Base-by-base conservation (phyloP, 2,113 vertebrate genomes). In the Sapayoa aenigma region DNA sequence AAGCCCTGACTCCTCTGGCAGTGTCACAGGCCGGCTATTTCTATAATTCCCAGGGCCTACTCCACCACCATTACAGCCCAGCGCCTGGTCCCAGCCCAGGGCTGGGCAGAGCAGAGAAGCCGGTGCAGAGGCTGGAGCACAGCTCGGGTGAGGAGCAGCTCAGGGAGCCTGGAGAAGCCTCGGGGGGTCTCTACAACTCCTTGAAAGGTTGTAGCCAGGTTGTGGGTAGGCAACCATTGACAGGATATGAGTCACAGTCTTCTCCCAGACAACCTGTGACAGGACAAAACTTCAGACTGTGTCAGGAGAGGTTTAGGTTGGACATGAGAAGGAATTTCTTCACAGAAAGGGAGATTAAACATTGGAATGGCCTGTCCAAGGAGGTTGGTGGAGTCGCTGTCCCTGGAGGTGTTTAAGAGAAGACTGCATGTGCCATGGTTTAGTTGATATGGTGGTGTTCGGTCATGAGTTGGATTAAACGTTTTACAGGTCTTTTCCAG, bases 41-140 rank as follows among this genome's bases (percentile, higher is more conserved):
- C 46, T 20, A 5, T 31, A 30, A 0, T n/a, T 18, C 35, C 39
- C 44, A 21, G 6, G 41, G 21, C 74, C 59, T 23, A 0, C 11
- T 12, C 55, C 56, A 16, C 12, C 23, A 6, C n/a, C 0, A 4
- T 1, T 7, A 6, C 6, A 28, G 4, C n/a, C 30, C 37, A 11
- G 41, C 16, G 0, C 1, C 5, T 0, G 3, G 25, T 2, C 14
- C 28, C 10, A 9, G 12, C 62, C 44, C 0, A 0, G 5, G 0
- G 16, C 23, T 9, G 46, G 25, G 7, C 11, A 4, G 25, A 39
- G 30, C 60, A 12, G n/a, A 35, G 62, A 31, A 28, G 39, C 39
- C 24, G 87, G 24, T 25, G 39, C 24, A 44, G 21, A n/a, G 4
- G n/a, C 10, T 46, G 77, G n/a, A 39, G 23, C 23, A 30, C 15